These are phyloP conservation scores for Aromia moschata DNA, from an alignment of 2,888 invertebrate species.

Conservation along the genomic window DNA sequence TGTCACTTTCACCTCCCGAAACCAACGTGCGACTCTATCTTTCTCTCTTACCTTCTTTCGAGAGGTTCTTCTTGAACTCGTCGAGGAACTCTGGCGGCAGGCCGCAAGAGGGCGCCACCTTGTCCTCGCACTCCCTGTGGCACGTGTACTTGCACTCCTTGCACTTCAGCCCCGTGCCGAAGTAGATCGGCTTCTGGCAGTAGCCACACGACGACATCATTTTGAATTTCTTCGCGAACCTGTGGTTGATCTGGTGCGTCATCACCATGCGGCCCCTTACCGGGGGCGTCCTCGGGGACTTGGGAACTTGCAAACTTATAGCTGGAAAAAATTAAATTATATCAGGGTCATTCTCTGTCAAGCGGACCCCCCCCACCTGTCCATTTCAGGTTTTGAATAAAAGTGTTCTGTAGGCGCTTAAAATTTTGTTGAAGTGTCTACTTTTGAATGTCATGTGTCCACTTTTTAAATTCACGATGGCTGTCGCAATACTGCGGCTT, in stretches of 20 bases:
- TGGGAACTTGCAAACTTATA: conserved; percentile 68
- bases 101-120: conserved; percentile 93
- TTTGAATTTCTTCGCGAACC: conserved; percentile 89
- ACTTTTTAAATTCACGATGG: too few relatives aligned
- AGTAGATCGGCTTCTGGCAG: conserved; percentile 72
- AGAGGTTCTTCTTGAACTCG: conserved; percentile 80
- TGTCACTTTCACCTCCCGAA: neutral
- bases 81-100: conserved; percentile 86
- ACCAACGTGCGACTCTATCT: neutral
- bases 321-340: conserved; percentile 50
- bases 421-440: too few relatives aligned
- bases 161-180: conserved; percentile 85
- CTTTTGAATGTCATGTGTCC: too few relatives aligned
- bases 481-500: too few relatives aligned
- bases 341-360: neutral
- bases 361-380: too few relatives aligned
- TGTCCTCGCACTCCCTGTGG: conserved; percentile 87
- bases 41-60: conserved; percentile 67
- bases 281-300: conserved; percentile 64
- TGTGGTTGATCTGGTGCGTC: conserved; percentile 90
- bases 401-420: too few relatives aligned
- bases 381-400: neutral
- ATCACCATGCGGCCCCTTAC: conserved; percentile 75
- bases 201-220: conserved; percentile 89
- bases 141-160: conserved; percentile 95